These are phyloP conservation scores for Cylloceria caligata DNA, from an alignment of 2,888 invertebrate genomes.

Conservation along the genomic window DNA sequence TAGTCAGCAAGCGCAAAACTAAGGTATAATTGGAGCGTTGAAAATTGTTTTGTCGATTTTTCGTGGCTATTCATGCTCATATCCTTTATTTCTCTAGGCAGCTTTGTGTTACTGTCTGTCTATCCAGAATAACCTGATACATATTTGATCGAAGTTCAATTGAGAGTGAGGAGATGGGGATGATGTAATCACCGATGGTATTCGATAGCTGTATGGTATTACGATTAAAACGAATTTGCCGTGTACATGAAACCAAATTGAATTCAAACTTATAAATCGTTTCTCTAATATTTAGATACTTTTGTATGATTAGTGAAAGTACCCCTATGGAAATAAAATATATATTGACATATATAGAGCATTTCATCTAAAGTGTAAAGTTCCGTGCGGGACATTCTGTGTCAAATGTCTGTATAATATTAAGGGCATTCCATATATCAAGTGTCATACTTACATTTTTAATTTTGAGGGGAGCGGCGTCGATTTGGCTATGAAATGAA, in stretches of 20 bases:
- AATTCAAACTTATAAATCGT: not conserved
- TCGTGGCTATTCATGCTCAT: constrained; percentile 4
- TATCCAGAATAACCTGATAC: constrained; percentile 42
- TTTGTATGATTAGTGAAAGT: not conserved
- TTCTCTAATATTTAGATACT: not conserved
- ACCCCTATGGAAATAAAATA: too few relatives aligned
- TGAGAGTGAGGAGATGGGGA: constrained; percentile 1
- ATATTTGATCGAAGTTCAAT: constrained; percentile 45
- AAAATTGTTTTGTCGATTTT: constrained; percentile 37
- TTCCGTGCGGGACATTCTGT: too few relatives aligned
- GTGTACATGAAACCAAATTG: not conserved
- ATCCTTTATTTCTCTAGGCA: not conserved
- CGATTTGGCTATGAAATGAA: too few relatives aligned
- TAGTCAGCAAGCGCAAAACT: constrained; percentile 15
- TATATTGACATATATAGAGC: too few relatives aligned
- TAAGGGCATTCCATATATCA: too few relatives aligned
- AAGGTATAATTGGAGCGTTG: constrained; percentile 47
- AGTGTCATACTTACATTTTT: too few relatives aligned
- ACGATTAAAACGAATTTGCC: not conserved
- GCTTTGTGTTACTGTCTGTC: not conserved
- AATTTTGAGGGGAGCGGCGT: too few relatives aligned
- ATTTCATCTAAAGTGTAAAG: too few relatives aligned
- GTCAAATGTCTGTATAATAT: too few relatives aligned
- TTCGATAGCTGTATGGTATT: not conserved
- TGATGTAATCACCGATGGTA: constrained; percentile 23